Percentiles rank a stretch among this genome's conserved stretches.
Conservation (phyloP, 2,888 invertebrate species). For the Emmelina monodactyla region DNA sequence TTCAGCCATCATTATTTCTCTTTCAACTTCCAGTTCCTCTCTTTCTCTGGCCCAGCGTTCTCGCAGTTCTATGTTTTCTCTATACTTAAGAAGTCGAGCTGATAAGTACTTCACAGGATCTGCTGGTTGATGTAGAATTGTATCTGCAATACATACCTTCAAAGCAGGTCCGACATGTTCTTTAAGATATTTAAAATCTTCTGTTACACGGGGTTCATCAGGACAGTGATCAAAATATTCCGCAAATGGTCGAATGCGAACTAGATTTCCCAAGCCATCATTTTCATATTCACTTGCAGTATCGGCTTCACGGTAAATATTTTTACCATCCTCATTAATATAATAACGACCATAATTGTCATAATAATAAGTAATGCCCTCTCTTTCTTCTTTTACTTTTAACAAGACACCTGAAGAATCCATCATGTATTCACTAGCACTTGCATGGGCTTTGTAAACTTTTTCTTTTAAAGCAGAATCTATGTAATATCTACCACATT, state of each 20-base stretch:
- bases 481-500: conserved; percentile 50
- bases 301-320: conserved; percentile 46
- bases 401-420: conserved; percentile 40
- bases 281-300: conserved; percentile 50
- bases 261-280: conserved; percentile 56
- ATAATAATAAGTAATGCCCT: conserved; percentile 42
- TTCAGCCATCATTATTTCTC: conserved; percentile 36
- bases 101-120: conserved; percentile 53
- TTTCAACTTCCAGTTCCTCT: conserved; percentile 35
- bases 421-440: conserved; percentile 53
- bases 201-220: conserved; percentile 41
- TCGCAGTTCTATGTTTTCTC: conserved; percentile 41
- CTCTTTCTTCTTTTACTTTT: conserved; percentile 43
- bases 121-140: conserved; percentile 42
- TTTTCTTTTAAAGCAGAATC: conserved; percentile 36
- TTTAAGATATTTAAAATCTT: conserved; percentile 51
- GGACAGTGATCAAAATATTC: conserved; percentile 44
- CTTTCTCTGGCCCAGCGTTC: conserved; percentile 35
- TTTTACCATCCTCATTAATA: conserved; percentile 40
- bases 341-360: conserved; percentile 54
- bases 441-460: conserved; percentile 43
- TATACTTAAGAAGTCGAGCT: conserved; percentile 34
- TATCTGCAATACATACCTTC: conserved; percentile 43
- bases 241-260: conserved; percentile 41
- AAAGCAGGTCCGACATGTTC: conserved; percentile 42